These are phyloP conservation scores for Amazona ochrocephala DNA, from an alignment of 2,797 vertebrate species.

Conservation along the genomic window DNA sequence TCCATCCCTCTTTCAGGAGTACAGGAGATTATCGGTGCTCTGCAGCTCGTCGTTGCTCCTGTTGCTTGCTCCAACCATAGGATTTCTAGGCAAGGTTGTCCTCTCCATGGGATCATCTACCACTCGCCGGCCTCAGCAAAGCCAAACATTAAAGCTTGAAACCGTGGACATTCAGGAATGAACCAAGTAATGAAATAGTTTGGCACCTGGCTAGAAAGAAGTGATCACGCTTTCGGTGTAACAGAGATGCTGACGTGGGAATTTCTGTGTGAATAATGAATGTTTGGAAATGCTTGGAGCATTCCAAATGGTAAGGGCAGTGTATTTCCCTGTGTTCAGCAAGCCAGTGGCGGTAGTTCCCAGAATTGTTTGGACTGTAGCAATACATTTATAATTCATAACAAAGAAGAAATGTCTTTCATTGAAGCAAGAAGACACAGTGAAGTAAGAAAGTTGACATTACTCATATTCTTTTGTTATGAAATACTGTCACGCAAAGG, in stretches of 20 bases:
- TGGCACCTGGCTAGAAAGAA: not conserved
- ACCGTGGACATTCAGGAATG: accelerated
- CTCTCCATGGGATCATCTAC: not conserved
- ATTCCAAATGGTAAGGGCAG: not conserved
- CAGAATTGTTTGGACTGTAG: constrained; percentile 35
- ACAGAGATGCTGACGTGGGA: not conserved
- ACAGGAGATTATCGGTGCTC: not conserved
- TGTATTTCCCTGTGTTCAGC: not conserved
- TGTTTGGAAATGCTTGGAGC: constrained; percentile 32
- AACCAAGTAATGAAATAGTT: not conserved
- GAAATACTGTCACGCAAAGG: not conserved
- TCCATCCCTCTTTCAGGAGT: not conserved
- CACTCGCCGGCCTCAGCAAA: not conserved
- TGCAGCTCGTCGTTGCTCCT: not conserved
- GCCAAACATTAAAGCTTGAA: not conserved
- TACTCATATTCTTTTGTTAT: not conserved
- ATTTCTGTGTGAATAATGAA: constrained; percentile 23
- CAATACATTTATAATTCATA: constrained; percentile 43
- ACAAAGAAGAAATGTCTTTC: not conserved
- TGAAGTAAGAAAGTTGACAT: not conserved
- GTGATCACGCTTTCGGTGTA: not conserved
- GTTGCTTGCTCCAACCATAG: not conserved
- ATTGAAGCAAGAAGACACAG: not conserved
- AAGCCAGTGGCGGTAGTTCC: constrained; percentile 29
- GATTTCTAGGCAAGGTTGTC: not conserved